Evolutionary conservation across 2,888 invertebrate species (phyloP).

Genomic region (Troides oblongomaculatus): DNA sequence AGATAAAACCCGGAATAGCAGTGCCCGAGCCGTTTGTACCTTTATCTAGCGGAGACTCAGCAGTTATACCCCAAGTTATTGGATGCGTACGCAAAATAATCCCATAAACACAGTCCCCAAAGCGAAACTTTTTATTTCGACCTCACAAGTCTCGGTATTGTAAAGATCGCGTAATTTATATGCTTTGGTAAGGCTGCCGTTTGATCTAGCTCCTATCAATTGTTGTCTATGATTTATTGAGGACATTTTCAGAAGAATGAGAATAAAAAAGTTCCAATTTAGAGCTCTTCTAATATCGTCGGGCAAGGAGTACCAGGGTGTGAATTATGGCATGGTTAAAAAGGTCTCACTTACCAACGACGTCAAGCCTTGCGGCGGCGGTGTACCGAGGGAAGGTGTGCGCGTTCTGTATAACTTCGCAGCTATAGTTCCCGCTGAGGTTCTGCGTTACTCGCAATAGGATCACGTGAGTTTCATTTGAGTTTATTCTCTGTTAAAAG

Average conservation of each 20-base stretch:
- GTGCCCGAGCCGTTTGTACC: constrained; percentile 37
- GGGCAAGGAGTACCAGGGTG: no score
- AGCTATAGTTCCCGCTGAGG: constrained; percentile 73
- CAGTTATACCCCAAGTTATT: constrained; percentile 41
- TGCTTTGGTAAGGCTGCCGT: not conserved
- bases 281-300: no score
- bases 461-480: constrained; percentile 71
- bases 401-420: constrained; percentile 74
- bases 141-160: constrained; percentile 7
- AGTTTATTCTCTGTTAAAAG: constrained; percentile 63
- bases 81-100: constrained; percentile 42
- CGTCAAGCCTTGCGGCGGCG: constrained; percentile 64
- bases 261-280: not conserved
- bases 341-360: constrained; percentile 62
- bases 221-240: no score
- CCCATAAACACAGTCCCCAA: constrained; percentile 37
- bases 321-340: not conserved
- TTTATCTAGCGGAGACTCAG: constrained; percentile 40
- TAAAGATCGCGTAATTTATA: constrained; percentile 10
- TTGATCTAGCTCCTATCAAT: not conserved
- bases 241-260: no score
- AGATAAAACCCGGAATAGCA: constrained; percentile 41
- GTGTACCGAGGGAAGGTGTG: constrained; percentile 69
- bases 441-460: constrained; percentile 56
- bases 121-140: constrained; percentile 36